A percentile compares a stretch with the other conserved stretches of the same genome.
Evolutionary conservation across 2,888 invertebrate species (phyloP).

Genomic region (Sarcophaga variegata): DNA sequence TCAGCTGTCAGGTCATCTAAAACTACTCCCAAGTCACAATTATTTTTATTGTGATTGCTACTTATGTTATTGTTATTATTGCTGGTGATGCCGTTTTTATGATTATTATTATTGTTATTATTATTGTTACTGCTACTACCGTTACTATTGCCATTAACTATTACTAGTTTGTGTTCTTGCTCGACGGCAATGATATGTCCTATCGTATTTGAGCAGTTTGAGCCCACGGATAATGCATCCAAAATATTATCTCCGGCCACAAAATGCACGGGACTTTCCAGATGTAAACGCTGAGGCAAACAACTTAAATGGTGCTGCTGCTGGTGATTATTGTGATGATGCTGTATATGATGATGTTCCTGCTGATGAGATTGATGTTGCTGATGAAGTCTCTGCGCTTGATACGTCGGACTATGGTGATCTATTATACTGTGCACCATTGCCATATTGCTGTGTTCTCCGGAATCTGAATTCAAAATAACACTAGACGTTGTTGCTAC

Average conservation of each 20-base stretch:
- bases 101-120: constrained; percentile 32
- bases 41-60: constrained; percentile 40
- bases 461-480: constrained; percentile 56
- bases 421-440: constrained; percentile 79
- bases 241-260: constrained; percentile 75
- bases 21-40: constrained; percentile 43
- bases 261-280: constrained; percentile 75
- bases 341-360: constrained; percentile 70
- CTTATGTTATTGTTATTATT: constrained; percentile 56
- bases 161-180: constrained; percentile 77
- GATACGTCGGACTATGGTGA: constrained; percentile 74
- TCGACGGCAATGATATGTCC: constrained; percentile 75
- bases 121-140: constrained; percentile 48
- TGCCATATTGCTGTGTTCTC: constrained; percentile 75
- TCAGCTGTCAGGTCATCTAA: constrained; percentile 50
- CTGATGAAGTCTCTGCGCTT: constrained; percentile 64
- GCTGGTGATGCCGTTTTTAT: constrained; percentile 43
- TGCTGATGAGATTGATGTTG: constrained; percentile 67
- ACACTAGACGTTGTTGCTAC: constrained; percentile 36
- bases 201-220: constrained; percentile 70
- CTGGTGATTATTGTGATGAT: constrained; percentile 71
- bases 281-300: constrained; percentile 69
- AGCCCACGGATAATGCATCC: constrained; percentile 74
- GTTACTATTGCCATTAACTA: constrained; percentile 72
- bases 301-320: constrained; percentile 71